Evolutionary conservation across 2,797 vertebrate genomes (phyloP).

Genomic region (Thunnus albacares): DNA sequence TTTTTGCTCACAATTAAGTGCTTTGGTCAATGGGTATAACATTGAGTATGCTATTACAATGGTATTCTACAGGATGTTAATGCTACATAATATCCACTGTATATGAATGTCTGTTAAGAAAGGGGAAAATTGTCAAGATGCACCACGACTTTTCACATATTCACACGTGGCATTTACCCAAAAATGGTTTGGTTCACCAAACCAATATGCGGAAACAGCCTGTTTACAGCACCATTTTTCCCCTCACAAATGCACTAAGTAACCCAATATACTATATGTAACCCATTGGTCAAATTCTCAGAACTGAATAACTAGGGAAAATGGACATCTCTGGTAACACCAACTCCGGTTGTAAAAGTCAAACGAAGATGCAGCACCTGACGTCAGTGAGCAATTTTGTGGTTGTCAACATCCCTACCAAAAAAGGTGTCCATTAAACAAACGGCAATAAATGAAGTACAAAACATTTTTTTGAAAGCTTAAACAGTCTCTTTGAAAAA

Average conservation of each 20-base stretch:
- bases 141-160: conserved; percentile 78
- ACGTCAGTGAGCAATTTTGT: conserved; percentile 67
- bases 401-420: conserved; percentile 58
- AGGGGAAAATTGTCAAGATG: conserved; percentile 73
- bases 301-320: conserved; percentile 48
- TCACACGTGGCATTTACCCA: conserved; percentile 75
- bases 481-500: conserved; percentile 71
- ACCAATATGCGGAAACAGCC: conserved; percentile 60
- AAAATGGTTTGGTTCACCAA: conserved; percentile 73
- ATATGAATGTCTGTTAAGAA: conserved; percentile 74
- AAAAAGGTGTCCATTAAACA: conserved; percentile 66
- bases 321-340: conserved; percentile 60
- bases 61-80: conserved; percentile 84
- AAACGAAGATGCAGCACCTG: conserved; percentile 74
- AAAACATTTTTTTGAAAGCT: conserved; percentile 64
- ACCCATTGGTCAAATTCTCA: conserved; percentile 53
- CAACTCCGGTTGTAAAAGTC: conserved; percentile 52
- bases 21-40: conserved; percentile 85
- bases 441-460: conserved; percentile 75
- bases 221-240: conserved; percentile 64
- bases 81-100: conserved; percentile 84
- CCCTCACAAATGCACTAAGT: conserved; percentile 62
- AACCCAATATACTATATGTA: conserved; percentile 53
- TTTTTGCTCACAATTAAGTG: conserved; percentile 84
- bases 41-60: conserved; percentile 81